These are phyloP conservation scores for Tromatobia lineatoria DNA, from an alignment of 2,888 invertebrate genomes.

Conservation along the genomic window DNA sequence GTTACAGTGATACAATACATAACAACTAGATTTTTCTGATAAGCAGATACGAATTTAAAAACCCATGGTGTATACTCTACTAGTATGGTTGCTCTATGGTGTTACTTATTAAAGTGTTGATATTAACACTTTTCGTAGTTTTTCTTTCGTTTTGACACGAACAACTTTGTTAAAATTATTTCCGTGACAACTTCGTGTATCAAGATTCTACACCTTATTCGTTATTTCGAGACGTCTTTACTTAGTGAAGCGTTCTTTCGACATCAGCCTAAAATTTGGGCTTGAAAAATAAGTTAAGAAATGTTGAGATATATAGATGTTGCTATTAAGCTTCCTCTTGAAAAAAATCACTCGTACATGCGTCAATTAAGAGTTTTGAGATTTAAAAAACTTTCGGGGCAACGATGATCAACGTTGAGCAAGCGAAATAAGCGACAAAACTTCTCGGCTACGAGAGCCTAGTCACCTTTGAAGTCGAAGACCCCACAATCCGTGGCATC, in stretches of 20 bases:
- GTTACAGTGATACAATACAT: no score
- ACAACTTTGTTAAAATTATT: no score
- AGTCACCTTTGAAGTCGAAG: constrained; percentile 47
- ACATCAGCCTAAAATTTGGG: background rate
- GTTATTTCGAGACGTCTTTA: no score
- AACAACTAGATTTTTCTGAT: no score
- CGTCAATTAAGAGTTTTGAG: background rate
- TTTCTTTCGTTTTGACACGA: no score
- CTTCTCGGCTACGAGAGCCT: constrained; percentile 20
- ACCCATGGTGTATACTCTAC: no score
- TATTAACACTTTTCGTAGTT: no score
- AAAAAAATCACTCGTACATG: background rate
- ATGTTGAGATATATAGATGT: background rate
- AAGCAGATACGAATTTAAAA: no score
- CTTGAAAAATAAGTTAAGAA: background rate
- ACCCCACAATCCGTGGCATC: constrained; percentile 49
- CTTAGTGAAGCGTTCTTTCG: background rate
- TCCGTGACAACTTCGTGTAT: no score
- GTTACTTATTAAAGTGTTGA: no score
- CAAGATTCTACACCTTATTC: no score
- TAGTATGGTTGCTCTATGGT: no score
- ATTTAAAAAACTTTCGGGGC: background rate
- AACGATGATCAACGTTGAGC: background rate
- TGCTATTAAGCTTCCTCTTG: background rate
- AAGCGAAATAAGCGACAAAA: constrained; percentile 14